These are phyloP conservation scores for Orthosia cruda DNA, from an alignment of 2,888 invertebrate genomes.

Conservation along the genomic window DNA sequence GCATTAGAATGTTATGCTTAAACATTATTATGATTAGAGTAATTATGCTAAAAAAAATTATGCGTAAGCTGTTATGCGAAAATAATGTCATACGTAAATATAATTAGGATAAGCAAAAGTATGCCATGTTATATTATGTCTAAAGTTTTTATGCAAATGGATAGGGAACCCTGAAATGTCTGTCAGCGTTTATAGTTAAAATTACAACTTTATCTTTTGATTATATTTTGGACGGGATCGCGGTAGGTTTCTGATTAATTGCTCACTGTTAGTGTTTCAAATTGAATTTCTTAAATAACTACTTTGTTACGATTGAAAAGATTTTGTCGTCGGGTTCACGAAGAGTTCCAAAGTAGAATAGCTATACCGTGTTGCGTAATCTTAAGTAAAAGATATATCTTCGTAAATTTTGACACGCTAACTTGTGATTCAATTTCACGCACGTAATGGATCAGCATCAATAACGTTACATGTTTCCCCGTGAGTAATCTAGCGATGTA, in stretches of 20 bases:
- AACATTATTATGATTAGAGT: too few relatives aligned
- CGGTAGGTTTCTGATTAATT: conserved; percentile 23
- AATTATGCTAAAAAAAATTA: too few relatives aligned
- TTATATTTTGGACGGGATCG: conserved; percentile 8
- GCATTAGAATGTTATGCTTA: too few relatives aligned
- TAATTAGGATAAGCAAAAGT: too few relatives aligned
- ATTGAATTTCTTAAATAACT: conserved; percentile 10
- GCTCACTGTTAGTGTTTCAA: conserved; percentile 3
- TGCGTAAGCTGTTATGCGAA: too few relatives aligned
- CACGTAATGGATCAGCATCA: conserved; percentile 74
- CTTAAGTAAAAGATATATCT: conserved; percentile 48
- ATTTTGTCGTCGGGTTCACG: conserved; percentile 14
- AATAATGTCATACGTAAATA: too few relatives aligned
- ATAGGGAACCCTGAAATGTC: too few relatives aligned
- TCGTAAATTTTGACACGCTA: conserved; percentile 55
- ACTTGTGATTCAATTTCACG: conserved; percentile 74
- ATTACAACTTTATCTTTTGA: conserved; percentile 38
- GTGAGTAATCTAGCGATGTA: conserved; percentile 64
- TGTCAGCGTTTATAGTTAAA: conserved; percentile 39
- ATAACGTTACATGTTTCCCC: conserved; percentile 69
- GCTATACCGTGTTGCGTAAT: not conserved
- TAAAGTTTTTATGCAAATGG: too few relatives aligned
- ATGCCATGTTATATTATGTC: too few relatives aligned
- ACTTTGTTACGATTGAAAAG: conserved; percentile 2
- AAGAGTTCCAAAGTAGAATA: conserved; percentile 15